Base-by-base conservation (phyloP, 1,140 invertebrate genomes). In the Platyscapa corneri region DNA sequence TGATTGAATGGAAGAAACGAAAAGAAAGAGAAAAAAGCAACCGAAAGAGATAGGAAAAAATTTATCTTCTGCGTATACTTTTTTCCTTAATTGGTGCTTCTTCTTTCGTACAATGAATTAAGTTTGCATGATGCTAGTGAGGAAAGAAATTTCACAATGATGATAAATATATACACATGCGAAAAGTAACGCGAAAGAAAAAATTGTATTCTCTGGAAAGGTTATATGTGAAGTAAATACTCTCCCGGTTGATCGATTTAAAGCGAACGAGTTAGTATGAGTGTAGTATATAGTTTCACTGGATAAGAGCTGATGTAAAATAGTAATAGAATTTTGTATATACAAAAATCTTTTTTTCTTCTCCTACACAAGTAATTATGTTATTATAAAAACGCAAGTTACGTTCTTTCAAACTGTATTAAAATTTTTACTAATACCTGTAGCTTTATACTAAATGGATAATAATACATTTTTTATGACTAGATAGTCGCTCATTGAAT, bases 71-170 rank as follows among this genome's bases (percentile, higher is more conserved):
- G 37, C 53, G 5, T n/a, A 1, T 3, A 42, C 53, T 20, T 10
- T n/a, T 30, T 72, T 82, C 23, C 67, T 82, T 53, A 74, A 72
- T 82, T 82, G 67, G n/a, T 82, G 34, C 32, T 37, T 72, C 18
- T n/a, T 42, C 30, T 14, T 42, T 82, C 65, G 39, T 23, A 30
- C 18, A n/a, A 42, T 18, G 20, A 30, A 30, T 49, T 56, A 70
- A 49, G 39, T 46, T 67, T 49, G 46, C 32, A 23, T 34, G 49
- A 34, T n/a, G 56, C 34, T 16, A 37, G 23, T 5, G 12, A 65
- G 67, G 42, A 49, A 42, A 77, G 34, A n/a, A 80, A 30, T 65
- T 67, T 81, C 18, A 79, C 60, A 14, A 34, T 81, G 72, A 82
- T 82, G 30, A 82, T 60, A 74, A 53, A 67, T 14, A 32, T 39